Conservation (phyloP, 1,140 invertebrate species). For the Hesperophylax magnus region DNA sequence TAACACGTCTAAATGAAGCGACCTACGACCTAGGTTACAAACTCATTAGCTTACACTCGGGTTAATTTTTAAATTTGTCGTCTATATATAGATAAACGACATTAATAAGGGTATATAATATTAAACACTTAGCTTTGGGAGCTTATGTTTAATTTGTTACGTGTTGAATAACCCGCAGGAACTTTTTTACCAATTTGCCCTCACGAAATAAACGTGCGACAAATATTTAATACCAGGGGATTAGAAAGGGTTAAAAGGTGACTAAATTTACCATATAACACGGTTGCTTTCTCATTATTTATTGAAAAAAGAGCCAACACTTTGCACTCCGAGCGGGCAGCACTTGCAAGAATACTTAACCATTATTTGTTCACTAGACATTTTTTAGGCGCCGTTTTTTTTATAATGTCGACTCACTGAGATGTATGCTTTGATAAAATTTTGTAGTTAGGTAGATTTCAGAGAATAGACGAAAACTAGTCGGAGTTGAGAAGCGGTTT, state of each 20-base stretch:
- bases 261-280: not conserved
- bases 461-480: not conserved
- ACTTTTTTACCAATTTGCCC: too few species aligned
- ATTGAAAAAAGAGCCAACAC: not conserved
- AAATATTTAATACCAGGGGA: not conserved
- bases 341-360: not conserved
- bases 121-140: too few species aligned
- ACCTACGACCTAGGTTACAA: too few species aligned
- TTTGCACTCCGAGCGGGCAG: not conserved
- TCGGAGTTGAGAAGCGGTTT: not conserved
- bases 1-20: too few species aligned
- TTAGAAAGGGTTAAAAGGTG: not conserved
- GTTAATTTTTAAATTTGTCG: too few species aligned
- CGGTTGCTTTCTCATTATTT: not conserved
- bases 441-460: not conserved
- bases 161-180: too few species aligned
- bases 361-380: not conserved
- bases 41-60: too few species aligned
- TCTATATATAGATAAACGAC: too few species aligned
- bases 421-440: slow-evolving; percentile 6
- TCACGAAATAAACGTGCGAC: too few species aligned
- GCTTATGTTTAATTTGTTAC: too few species aligned
- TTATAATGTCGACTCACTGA: not conserved
- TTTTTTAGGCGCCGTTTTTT: not conserved
- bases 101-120: too few species aligned